Evolutionary conservation across 2,888 invertebrate species (phyloP).

Genomic region (Dynastes maya): DNA sequence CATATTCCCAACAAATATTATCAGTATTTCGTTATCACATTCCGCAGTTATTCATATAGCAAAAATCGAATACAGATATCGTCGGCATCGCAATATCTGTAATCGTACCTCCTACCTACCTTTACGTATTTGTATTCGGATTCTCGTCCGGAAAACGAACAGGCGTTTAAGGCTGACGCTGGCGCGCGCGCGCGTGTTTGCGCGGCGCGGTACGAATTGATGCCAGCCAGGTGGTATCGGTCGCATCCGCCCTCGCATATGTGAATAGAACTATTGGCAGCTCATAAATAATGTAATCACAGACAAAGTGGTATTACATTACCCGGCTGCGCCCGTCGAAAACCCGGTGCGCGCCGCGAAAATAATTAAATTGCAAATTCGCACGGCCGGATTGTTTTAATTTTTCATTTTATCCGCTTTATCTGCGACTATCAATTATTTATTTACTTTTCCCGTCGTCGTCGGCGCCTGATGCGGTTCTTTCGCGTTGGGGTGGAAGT

Average conservation of each 20-base stretch:
- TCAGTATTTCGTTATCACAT: too few species aligned
- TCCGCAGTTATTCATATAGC: too few species aligned
- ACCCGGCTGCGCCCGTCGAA: constrained; percentile 56
- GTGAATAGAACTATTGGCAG: constrained; percentile 66
- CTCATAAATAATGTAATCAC: constrained; percentile 68
- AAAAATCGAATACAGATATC: background rate
- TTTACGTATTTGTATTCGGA: background rate
- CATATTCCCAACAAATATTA: too few species aligned
- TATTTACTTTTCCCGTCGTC: constrained; percentile 31
- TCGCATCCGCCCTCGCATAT: constrained; percentile 64
- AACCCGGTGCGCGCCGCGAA: constrained; percentile 53
- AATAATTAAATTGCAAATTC: constrained; percentile 57
- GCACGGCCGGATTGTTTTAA: constrained; percentile 59
- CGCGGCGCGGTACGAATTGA: background rate
- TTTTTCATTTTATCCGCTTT: constrained; percentile 59
- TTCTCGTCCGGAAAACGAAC: constrained; percentile 6
- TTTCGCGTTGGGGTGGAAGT: background rate
- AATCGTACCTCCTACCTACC: too few species aligned
- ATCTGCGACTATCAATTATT: constrained; percentile 53
- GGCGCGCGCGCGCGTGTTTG: constrained; percentile 1
- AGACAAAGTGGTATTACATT: constrained; percentile 67
- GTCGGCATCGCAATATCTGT: background rate
- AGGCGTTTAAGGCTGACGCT: constrained; percentile 10
- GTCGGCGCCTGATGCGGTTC: background rate
- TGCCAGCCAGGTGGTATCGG: constrained; percentile 63